Evolutionary conservation across 2,113 vertebrate species (phyloP).

Genomic region (Epinephelus cyanopodus): DNA sequence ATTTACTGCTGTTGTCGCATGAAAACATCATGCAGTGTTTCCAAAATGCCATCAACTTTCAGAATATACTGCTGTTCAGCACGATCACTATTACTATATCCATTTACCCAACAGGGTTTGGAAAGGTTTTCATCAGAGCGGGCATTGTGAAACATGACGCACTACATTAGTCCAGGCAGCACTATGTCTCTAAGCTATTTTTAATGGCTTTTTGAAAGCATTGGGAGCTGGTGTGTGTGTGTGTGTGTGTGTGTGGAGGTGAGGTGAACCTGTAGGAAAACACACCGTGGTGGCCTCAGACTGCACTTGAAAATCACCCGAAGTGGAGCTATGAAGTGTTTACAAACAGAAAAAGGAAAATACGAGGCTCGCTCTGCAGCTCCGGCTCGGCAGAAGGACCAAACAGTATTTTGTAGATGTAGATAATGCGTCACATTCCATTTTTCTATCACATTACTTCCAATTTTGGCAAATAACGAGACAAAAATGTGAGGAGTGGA

Average conservation of each 20-base stretch:
- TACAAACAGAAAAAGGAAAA: not conserved
- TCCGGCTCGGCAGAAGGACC: not conserved
- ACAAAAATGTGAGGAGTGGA: not conserved
- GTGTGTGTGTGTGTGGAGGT: not conserved
- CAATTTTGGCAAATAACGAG: not conserved
- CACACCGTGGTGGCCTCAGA: not conserved
- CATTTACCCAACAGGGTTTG: conserved; percentile 7
- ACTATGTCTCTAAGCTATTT: conserved; percentile 39
- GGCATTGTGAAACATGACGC: conserved; percentile 32
- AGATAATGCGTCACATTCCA: not conserved
- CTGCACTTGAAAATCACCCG: not conserved
- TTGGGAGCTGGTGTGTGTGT: not conserved
- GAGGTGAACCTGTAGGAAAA: not conserved
- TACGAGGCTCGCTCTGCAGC: not conserved
- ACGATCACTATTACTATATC: not conserved
- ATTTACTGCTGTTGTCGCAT: not conserved
- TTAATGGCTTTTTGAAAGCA: conserved; percentile 45
- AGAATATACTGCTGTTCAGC: conserved; percentile 2
- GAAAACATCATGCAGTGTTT: not conserved
- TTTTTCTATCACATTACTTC: not conserved
- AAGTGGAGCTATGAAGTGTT: not conserved
- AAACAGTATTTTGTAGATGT: not conserved
- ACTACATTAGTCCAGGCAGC: conserved; percentile 25
- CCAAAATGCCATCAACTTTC: not conserved
- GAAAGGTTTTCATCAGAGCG: conserved; percentile 43